Percentiles rank a stretch among this genome's conserved stretches.
These are phyloP conservation scores for Chelonoidis abingdonii DNA, from an alignment of 2,113 vertebrate species.

Conservation along the genomic window DNA sequence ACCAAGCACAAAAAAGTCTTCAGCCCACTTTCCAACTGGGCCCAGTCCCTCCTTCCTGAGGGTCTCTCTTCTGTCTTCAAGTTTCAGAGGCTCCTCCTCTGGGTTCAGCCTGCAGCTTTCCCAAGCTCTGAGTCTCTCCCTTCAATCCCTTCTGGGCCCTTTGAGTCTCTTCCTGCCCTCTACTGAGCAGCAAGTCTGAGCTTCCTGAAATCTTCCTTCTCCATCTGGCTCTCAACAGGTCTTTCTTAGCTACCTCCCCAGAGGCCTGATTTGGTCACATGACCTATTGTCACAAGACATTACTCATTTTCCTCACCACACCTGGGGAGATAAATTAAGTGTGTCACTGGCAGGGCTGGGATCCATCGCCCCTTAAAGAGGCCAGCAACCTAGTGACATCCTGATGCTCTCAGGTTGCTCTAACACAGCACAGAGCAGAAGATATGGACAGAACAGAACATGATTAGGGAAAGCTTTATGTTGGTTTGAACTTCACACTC, in stretches of 20 bases:
- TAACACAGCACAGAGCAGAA: neutral
- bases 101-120: no score
- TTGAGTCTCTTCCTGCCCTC: no score
- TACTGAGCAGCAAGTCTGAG: no score
- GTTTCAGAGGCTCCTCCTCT: no score
- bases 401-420: neutral
- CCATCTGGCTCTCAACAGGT: neutral
- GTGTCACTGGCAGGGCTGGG: no score
- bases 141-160: no score
- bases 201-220: no score
- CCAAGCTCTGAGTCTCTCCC: no score
- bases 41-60: no score
- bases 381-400: neutral
- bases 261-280: neutral
- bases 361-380: neutral
- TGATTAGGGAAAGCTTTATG: accelerated
- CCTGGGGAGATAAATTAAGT: neutral
- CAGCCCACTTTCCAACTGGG: no score
- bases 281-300: neutral
- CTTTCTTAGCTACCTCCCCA: neutral
- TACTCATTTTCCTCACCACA: neutral
- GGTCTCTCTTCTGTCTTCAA: no score
- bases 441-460: neutral
- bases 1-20: neutral
- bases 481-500: neutral